Evolutionary conservation across 2,113 vertebrate species (phyloP), one percentile per base, ranked within the genome.

Genomic region (Struthio camelus): DNA sequence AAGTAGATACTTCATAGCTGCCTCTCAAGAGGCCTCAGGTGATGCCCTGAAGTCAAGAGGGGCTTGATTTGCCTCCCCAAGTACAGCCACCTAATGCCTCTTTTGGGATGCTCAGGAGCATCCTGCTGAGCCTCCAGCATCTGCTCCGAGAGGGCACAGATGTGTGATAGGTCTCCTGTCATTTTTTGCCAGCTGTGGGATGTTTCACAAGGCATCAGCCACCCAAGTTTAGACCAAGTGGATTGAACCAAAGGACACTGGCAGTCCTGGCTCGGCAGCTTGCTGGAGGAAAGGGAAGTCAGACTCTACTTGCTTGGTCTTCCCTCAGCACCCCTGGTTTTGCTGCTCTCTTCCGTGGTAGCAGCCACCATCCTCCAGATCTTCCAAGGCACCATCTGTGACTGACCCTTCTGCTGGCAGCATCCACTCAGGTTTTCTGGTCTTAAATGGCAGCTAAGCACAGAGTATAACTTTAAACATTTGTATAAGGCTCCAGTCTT

Each of bases 261-360:
- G 24, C 90, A 66, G 58, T 70, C 58, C 13, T 4, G n/a, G 46
- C 64, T 89, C 6, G 4, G 78, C 25, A 3, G 8, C 38, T 90
- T 2, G 3, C 78, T 75, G 46, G 72, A 92, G 95, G 92, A 96
- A 95, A 62, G 61, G 93, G 94, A 96, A 96, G 90, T 93, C 79
- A 89, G 94, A 91, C 76, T 97, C 62, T 0, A 6, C 71, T 94
- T 96, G 85, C 93, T 96, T 13, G 3, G 46, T 95, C 93, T 95
- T 96, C 76, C 82, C 91, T 95, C 79, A 67, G 67, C 72, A 88
- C 64, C 38, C 67, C 28, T 93, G 79, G 30, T 69, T 44, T 75
- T 69, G 77, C 75, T 69, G 40, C 78, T 92, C 73, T 77, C 86
- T 85, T 80, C 67, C 78, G 17, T 75, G 61, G 38, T 90, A 56